These are phyloP conservation scores for Malacosoma neustria DNA, from an alignment of 2,888 invertebrate species.

Conservation along the genomic window DNA sequence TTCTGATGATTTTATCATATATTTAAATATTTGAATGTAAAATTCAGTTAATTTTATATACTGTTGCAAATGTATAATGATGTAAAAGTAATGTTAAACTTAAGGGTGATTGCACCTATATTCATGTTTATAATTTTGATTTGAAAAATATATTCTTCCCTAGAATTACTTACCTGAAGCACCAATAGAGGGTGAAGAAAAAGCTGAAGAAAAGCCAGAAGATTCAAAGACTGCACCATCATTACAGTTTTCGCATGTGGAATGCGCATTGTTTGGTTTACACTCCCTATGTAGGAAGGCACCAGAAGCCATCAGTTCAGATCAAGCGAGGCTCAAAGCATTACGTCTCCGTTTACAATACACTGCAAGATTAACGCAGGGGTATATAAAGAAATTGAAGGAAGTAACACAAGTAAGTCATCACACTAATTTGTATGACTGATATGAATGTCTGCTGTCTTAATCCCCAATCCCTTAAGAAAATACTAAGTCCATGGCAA, in stretches of 20 bases:
- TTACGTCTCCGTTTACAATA: slow-evolving; percentile 91
- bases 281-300: slow-evolving; percentile 86
- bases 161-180: slow-evolving; percentile 93
- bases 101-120: no score
- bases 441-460: no score
- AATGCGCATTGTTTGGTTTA: slow-evolving; percentile 88
- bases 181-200: slow-evolving; percentile 74
- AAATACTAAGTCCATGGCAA: no score
- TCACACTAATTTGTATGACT: background rate
- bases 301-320: slow-evolving; percentile 82
- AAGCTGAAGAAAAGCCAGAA: slow-evolving; percentile 45
- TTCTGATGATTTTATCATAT: no score
- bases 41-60: no score
- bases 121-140: no score
- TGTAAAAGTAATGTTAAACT: no score
- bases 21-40: no score
- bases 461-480: no score
- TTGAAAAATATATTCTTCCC: no score
- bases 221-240: slow-evolving; percentile 79
- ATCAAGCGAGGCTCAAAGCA: slow-evolving; percentile 85
- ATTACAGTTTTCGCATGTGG: slow-evolving; percentile 94
- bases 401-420: slow-evolving; percentile 71
- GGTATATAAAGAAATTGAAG: slow-evolving; percentile 81
- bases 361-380: slow-evolving; percentile 93
- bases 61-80: no score